Evolutionary conservation across 2,113 vertebrate genomes (phyloP).

Genomic region (Cavia aperea): DNA sequence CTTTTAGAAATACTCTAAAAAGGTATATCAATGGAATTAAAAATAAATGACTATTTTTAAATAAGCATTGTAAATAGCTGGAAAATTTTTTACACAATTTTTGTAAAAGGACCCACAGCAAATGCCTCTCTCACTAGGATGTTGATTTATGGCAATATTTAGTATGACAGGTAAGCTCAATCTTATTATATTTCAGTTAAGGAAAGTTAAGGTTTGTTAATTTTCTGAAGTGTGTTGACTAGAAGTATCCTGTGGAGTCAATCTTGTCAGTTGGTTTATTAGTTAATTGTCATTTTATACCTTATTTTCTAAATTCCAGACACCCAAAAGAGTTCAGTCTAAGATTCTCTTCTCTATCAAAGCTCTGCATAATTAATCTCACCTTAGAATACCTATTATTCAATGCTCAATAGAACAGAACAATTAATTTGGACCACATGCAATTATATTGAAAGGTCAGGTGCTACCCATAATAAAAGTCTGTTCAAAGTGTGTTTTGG

Average conservation of each 20-base stretch:
- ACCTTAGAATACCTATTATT: conserved; percentile 57
- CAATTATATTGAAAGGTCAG: conserved; percentile 67
- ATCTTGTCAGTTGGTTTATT: conserved; percentile 44
- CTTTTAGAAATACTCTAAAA: conserved; percentile 1
- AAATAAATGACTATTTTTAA: conserved; percentile 14
- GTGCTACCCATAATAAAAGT: conserved; percentile 54
- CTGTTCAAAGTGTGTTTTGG: conserved; percentile 36
- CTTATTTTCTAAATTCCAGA: conserved; percentile 45
- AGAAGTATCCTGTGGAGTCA: conserved; percentile 68
- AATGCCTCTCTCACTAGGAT: conserved; percentile 4
- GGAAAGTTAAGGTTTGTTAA: conserved; percentile 6
- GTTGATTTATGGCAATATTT: conserved; percentile 45
- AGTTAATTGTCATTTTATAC: conserved; percentile 67
- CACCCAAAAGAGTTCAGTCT: conserved; percentile 42
- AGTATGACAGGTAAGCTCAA: not conserved
- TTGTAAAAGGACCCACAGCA: not conserved
- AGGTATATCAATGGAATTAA: not conserved
- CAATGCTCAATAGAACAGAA: conserved; percentile 55
- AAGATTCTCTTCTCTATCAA: conserved; percentile 37
- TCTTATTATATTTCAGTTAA: conserved; percentile 37
- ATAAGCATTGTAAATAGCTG: conserved; percentile 36
- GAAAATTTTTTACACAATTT: not conserved
- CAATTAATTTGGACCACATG: conserved; percentile 63
- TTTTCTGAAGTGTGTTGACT: conserved; percentile 63
- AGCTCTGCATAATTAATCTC: conserved; percentile 57